Base-by-base conservation (phyloP, 2,888 invertebrate genomes). In the Tillus elongatus region DNA sequence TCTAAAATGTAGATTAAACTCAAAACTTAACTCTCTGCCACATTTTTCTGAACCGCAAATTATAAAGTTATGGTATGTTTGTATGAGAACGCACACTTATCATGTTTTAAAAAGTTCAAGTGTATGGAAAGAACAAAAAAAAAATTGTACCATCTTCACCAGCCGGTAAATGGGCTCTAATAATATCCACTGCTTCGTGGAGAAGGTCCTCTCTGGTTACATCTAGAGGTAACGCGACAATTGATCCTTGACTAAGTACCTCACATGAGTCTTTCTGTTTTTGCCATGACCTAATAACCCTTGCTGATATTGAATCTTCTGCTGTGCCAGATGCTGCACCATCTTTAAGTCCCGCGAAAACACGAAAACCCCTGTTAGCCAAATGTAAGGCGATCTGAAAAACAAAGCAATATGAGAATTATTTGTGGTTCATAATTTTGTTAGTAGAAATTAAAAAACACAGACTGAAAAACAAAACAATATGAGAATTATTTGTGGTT, bases 91-190 rank as follows among this genome's bases (percentile, higher is more conserved):
- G n/a, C n/a, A n/a, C n/a, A n/a, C n/a, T n/a, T n/a, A n/a, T n/a
- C n/a, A n/a, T n/a, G n/a, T n/a, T n/a, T n/a, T n/a, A n/a, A n/a
- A n/a, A n/a, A n/a, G n/a, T n/a, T n/a, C n/a, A n/a, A n/a, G n/a
- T n/a, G n/a, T n/a, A n/a, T n/a, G n/a, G n/a, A n/a, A n/a, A n/a
- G n/a, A n/a, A n/a, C n/a, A n/a, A n/a, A n/a, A n/a, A n/a, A n/a
- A n/a, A n/a, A n/a, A n/a, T n/a, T n/a, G n/a, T n/a, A 77, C 87
- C 86, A 58, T 85, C 83, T 68, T 86, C 84, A 27, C 85, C 84
- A 33, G 84, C 83, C 41, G 85, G 86, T 54, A 87, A 67, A 68
- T 86, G 84, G 35, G 83, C 79, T 11, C 85, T 77, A 45, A 86
- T 79, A 12, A 80, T 77, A 47, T 82, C 77, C 9, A 84, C 82